phyloP scores from a whole-genome alignment of 2,113 vertebrate genomes.

The Epinephelus moara region DNA sequence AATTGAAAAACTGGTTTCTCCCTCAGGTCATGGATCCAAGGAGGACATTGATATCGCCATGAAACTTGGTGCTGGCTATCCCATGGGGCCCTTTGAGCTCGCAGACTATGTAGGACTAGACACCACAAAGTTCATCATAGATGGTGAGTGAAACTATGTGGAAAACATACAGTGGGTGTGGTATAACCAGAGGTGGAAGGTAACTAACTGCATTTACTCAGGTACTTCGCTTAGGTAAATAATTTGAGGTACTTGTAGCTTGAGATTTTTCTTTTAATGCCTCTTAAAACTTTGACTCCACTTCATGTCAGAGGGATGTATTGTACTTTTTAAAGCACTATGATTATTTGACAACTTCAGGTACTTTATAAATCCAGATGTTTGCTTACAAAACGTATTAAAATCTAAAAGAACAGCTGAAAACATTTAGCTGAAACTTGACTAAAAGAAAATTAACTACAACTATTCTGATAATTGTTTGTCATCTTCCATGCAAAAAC shows the following conservation, averaged over 20 bases:
- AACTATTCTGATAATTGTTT: too few species aligned
- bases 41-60: slow-evolving; percentile 97
- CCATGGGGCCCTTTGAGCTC: slow-evolving; percentile 98
- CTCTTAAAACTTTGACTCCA: background rate
- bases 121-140: slow-evolving; percentile 94
- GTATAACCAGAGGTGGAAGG: background rate
- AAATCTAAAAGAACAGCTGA: background rate
- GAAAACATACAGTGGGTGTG: background rate
- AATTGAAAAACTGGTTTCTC: background rate
- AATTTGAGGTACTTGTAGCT: too few species aligned
- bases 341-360: too few species aligned
- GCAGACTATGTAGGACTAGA: slow-evolving; percentile 96
- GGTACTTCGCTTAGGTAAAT: background rate
- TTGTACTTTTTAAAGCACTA: too few species aligned
- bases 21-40: slow-evolving; percentile 93
- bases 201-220: background rate
- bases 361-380: background rate
- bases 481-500: too few species aligned
- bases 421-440: too few species aligned
- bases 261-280: background rate
- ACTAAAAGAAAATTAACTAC: too few species aligned
- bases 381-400: background rate
- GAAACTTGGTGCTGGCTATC: slow-evolving; percentile 96
- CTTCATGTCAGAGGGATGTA: background rate
- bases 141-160: slow-evolving; percentile 85